Evolutionary conservation across 2,888 invertebrate genomes (phyloP).

Genomic region (Gibbula magus): DNA sequence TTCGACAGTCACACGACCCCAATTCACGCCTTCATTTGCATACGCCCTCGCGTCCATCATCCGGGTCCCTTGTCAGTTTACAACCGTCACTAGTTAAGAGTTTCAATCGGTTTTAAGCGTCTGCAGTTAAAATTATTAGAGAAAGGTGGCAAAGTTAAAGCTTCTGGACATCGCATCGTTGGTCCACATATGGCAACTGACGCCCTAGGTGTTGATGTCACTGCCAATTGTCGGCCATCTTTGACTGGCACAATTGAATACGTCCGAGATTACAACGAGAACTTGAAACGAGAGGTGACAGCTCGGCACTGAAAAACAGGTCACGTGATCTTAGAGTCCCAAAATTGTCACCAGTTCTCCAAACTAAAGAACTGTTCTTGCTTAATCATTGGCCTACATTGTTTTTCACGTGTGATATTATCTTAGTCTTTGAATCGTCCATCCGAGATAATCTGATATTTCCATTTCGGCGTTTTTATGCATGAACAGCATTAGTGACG

Average conservation of each 20-base stretch:
- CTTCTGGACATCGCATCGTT: background rate
- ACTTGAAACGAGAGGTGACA: conserved; percentile 7
- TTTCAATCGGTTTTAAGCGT: conserved; percentile 18
- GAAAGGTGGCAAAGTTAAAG: background rate
- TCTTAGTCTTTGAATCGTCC: no score
- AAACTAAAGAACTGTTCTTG: no score
- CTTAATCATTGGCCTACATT: no score
- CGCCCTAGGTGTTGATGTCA: background rate
- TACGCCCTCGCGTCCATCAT: background rate
- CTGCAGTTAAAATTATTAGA: conserved; percentile 1
- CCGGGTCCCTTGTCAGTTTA: background rate
- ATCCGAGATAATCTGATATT: no score
- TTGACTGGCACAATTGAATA: conserved; percentile 13
- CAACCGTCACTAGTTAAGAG: conserved; percentile 1
- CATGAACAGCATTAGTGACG: no score
- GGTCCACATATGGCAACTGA: conserved; percentile 4
- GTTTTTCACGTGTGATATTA: no score
- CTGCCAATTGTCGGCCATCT: background rate
- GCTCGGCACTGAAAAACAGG: background rate
- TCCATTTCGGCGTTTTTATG: no score
- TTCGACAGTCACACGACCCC: background rate
- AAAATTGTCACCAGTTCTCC: no score
- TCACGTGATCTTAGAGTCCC: no score
- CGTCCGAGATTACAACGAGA: background rate
- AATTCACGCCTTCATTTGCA: background rate